phyloP scores from a whole-genome alignment of 2,113 vertebrate species.

The Galeopterus variegatus region DNA sequence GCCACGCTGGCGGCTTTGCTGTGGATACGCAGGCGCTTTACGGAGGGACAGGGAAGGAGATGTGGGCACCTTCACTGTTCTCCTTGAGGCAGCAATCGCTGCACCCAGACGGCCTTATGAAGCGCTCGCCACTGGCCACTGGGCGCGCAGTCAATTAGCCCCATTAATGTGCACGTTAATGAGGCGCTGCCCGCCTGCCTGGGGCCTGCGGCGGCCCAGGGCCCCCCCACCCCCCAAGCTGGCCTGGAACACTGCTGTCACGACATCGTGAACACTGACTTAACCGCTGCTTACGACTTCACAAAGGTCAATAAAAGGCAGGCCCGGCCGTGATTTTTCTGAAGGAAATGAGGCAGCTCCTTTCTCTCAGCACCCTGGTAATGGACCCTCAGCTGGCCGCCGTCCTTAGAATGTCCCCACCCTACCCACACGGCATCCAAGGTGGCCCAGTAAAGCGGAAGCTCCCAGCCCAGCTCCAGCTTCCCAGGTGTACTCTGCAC shows the following conservation, averaged over 20 bases:
- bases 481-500: neutral
- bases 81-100: conserved; percentile 75
- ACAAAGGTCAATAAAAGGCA: conserved; percentile 74
- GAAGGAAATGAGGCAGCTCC: too few relatives aligned
- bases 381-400: neutral
- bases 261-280: conserved; percentile 76
- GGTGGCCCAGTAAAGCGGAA: neutral
- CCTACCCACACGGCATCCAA: neutral
- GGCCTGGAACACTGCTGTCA: conserved; percentile 73
- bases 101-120: conserved; percentile 70
- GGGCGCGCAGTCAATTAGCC: conserved; percentile 83
- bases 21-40: neutral
- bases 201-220: neutral
- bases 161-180: conserved; percentile 83
- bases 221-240: rapidly evolving
- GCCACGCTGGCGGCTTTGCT: too few relatives aligned
- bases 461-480: neutral
- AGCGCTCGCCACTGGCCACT: conserved; percentile 79
- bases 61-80: conserved; percentile 36
- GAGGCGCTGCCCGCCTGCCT: conserved; percentile 69
- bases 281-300: conserved; percentile 58
- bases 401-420: neutral
- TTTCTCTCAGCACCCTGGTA: neutral
- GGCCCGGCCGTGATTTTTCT: neutral
- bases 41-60: conserved; percentile 43